Base-by-base conservation (phyloP, 2,888 invertebrate species). In the Panorpa germanica region DNA sequence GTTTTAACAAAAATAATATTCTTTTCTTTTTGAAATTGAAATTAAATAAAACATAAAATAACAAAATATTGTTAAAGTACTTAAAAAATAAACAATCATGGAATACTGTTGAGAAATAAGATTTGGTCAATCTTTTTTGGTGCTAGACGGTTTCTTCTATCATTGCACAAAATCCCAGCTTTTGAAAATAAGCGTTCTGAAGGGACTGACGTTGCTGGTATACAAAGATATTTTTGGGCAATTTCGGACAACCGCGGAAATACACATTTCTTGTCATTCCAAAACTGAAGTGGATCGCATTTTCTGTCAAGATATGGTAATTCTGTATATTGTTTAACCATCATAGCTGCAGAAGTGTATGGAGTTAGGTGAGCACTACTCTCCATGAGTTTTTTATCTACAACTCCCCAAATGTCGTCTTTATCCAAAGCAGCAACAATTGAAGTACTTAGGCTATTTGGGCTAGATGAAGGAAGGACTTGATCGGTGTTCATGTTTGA, bases 181-280 rank as follows among this genome's bases (percentile, higher is more conserved):
- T 25, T 34, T 8, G 34, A 34, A 26, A 34, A 32, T 16, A 29
- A 10, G 7, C 29, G 4, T 16, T 29, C 29, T 10, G 11, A 11
- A 10, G 29, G 23, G 4, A 29, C 29, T 10, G 29, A 29, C 13
- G 22, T 23, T 10, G 29, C 22, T n/a, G 12, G 16, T 15, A 29
- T 29, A 23, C 22, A 22, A 16, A 29, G 18, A 16, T n/a, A 16
- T 16, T 23, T 12, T 13, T 29, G 22, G 9, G 23, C 29, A 7
- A 29, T 15, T 15, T 22, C 5, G 10, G 29, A 4, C 8, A 29
- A 11, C 11, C 8, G 10, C 11, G 23, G 29, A 15, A 24, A 30
- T 13, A 23, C 13, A 3, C 4, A 2, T 9, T 30, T 5, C 14
- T 25, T 4, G 3, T 19, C 26, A n/a, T 32, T 18, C 34, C 32